phyloP scores from a whole-genome alignment of 2,888 invertebrate species.

The Argyresthia albistria region DNA sequence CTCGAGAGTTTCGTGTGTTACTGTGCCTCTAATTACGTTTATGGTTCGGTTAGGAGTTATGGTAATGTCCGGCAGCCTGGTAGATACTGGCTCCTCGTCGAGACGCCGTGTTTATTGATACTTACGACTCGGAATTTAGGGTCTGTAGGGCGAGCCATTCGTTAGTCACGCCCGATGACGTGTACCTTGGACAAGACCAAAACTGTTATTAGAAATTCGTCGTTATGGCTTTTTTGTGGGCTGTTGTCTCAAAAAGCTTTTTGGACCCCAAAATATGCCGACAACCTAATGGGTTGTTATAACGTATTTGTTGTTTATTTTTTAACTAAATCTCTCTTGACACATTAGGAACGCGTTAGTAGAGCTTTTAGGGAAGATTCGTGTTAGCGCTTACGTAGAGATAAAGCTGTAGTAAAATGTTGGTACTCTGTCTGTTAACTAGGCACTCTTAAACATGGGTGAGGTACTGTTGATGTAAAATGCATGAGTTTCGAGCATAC shows the following conservation, averaged over 20 bases:
- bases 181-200: conserved; percentile 73
- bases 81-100: conserved; percentile 41
- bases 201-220: conserved; percentile 44
- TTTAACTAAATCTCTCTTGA: conserved; percentile 8
- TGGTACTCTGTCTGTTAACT: too few species aligned
- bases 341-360: neutral
- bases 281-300: conserved; percentile 6
- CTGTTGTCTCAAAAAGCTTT: conserved; percentile 54
- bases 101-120: conserved; percentile 50
- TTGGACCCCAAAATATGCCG: conserved; percentile 21
- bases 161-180: conserved; percentile 71
- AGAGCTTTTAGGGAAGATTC: neutral
- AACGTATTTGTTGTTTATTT: conserved; percentile 7
- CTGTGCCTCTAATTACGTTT: conserved; percentile 65
- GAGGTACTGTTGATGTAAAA: conserved; percentile 36
- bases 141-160: conserved; percentile 73
- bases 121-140: conserved; percentile 71
- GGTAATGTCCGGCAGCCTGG: conserved; percentile 59
- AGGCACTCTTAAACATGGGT: too few species aligned
- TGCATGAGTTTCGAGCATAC: conserved; percentile 52
- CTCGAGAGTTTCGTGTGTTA: conserved; percentile 51
- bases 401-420: too few species aligned
- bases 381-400: too few species aligned
- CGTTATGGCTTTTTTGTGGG: conserved; percentile 38
- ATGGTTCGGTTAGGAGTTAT: conserved; percentile 56